Percentiles rank a stretch among this genome's conserved stretches.
phyloP scores from a whole-genome alignment of 2,113 vertebrate species.

The Suricata suricatta region DNA sequence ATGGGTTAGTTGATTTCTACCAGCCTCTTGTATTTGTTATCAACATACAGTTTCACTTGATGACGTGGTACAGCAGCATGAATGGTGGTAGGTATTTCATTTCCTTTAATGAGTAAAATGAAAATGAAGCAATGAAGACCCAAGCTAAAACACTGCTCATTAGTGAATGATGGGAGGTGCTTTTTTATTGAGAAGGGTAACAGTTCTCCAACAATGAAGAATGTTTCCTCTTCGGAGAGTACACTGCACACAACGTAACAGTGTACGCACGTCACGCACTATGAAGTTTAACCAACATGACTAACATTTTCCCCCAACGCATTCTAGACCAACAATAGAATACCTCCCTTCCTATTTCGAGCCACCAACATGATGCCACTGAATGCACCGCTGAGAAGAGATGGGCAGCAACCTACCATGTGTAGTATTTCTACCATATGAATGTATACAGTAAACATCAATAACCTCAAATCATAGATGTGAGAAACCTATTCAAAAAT shows the following conservation, averaged over 20 bases:
- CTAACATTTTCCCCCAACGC: neutral
- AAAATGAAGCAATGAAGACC: neutral
- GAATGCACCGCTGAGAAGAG: neutral
- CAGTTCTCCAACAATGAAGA: neutral
- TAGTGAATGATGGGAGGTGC: neutral
- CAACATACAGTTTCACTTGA: neutral
- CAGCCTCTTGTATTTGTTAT: neutral
- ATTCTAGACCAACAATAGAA: neutral
- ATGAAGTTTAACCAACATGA: neutral
- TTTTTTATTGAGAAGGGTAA: neutral
- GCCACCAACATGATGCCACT: neutral
- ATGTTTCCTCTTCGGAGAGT: neutral
- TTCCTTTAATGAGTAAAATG: neutral
- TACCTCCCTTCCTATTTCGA: neutral
- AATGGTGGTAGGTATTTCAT: neutral
- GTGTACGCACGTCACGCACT: neutral
- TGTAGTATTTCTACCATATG: neutral
- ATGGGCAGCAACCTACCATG: neutral
- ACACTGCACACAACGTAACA: neutral
- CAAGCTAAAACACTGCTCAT: neutral
- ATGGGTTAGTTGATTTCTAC: neutral
- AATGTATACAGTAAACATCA: neutral
- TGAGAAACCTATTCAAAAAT: neutral
- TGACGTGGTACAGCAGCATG: neutral
- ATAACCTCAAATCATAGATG: neutral